Evolutionary conservation across 2,888 invertebrate genomes (phyloP).

Genomic region (Octonoba sinensis): DNA sequence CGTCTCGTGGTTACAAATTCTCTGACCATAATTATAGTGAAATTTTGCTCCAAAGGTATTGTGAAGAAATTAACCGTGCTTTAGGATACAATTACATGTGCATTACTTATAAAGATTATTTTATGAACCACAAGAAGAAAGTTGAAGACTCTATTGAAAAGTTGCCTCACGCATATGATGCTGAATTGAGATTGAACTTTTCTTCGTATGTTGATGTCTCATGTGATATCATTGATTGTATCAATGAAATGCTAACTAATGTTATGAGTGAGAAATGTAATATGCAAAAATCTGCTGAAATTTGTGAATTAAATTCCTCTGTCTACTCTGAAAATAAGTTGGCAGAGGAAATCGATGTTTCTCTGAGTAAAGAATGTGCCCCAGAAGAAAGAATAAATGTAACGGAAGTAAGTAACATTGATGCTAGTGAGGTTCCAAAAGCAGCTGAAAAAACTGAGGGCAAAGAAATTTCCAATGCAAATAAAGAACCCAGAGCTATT

Average conservation of each 20-base stretch:
- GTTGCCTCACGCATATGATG: not conserved
- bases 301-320: not conserved
- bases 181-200: not conserved
- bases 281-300: not conserved
- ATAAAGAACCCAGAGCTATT: not conserved
- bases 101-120: constrained; percentile 34
- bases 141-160: constrained; percentile 14
- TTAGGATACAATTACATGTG: constrained; percentile 38
- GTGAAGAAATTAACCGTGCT: constrained; percentile 46
- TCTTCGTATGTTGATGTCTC: not conserved
- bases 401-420: not conserved
- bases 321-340: not conserved
- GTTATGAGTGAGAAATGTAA: not conserved
- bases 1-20: constrained; percentile 48
- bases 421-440: not conserved
- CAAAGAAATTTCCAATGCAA: not conserved
- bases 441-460: not conserved
- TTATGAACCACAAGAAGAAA: constrained; percentile 10
- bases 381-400: not conserved
- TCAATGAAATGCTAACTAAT: constrained; percentile 6
- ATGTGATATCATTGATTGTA: not conserved
- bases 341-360: not conserved
- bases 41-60: constrained; percentile 30
- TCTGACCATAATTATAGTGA: constrained; percentile 14
- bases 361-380: not conserved